Percentiles rank a stretch among this genome's conserved stretches.
phyloP scores from a whole-genome alignment of 2,888 invertebrate genomes.

The Sminthurides aquaticus region DNA sequence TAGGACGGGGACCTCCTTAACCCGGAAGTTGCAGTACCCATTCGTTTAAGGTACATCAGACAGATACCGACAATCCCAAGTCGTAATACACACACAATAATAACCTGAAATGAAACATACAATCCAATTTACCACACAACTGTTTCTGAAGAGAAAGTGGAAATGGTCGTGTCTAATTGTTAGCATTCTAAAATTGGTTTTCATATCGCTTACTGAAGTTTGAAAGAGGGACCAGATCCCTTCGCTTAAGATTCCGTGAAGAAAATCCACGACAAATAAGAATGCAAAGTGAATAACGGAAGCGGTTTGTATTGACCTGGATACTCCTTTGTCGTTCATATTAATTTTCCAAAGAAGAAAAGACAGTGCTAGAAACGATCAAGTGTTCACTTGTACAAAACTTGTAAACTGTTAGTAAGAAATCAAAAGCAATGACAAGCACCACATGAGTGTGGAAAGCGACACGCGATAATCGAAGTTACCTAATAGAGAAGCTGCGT shows the following conservation, averaged over 20 bases:
- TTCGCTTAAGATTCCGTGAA: conserved; percentile 26
- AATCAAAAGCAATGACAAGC: too few relatives aligned
- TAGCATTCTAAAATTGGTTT: neutral
- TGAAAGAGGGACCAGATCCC: conserved; percentile 33
- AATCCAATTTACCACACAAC: neutral
- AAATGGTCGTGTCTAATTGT: too few relatives aligned
- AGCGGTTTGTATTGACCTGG: conserved; percentile 32
- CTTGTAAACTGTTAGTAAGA: neutral
- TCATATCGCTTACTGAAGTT: conserved; percentile 26
- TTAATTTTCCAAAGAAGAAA: conserved; percentile 38
- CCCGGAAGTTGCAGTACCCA: conserved; percentile 39
- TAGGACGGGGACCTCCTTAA: conserved; percentile 23
- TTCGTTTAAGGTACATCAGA: conserved; percentile 33
- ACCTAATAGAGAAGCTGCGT: conserved; percentile 40
- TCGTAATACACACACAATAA: conserved; percentile 33
- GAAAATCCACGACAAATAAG: conserved; percentile 32
- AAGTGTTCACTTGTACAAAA: neutral
- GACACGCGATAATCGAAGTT: neutral
- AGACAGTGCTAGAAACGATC: conserved; percentile 27
- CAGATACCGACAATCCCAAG: conserved; percentile 30
- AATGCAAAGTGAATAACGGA: conserved; percentile 34
- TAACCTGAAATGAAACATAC: conserved; percentile 27
- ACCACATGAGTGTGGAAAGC: neutral
- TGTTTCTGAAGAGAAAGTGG: too few relatives aligned
- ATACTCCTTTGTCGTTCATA: conserved; percentile 39